Percentiles rank a stretch among this genome's conserved stretches.
Conservation (phyloP, 2,888 invertebrate genomes). For the Tenthredo mesomela region DNA sequence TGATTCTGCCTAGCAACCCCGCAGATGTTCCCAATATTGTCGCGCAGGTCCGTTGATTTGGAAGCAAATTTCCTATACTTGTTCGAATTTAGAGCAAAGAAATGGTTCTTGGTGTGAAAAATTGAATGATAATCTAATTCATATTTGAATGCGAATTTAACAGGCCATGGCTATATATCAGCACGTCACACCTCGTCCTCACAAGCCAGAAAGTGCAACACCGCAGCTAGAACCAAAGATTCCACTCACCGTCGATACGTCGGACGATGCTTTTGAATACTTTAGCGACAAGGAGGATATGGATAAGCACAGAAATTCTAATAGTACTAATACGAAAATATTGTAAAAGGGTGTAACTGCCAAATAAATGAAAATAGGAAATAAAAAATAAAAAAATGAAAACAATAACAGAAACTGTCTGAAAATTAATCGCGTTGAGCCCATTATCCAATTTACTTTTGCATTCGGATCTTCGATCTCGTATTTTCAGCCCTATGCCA, state of each 20-base stretch:
- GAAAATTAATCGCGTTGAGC: not conserved
- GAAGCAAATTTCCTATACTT: conserved; percentile 25
- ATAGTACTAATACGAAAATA: conserved; percentile 57
- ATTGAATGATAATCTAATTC: not conserved
- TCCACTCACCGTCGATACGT: conserved; percentile 58
- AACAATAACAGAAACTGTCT: not conserved
- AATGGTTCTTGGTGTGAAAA: not conserved
- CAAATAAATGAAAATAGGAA: conserved; percentile 26
- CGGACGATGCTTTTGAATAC: conserved; percentile 73
- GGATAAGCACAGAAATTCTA: conserved; percentile 63
- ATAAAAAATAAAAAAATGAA: not conserved
- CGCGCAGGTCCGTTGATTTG: conserved; percentile 83
- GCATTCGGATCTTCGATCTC: not conserved
- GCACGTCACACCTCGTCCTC: conserved; percentile 68
- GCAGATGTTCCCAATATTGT: conserved; percentile 90
- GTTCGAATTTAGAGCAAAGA: not conserved
- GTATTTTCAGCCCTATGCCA: not conserved
- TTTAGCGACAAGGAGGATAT: conserved; percentile 77
- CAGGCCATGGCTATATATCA: conserved; percentile 78
- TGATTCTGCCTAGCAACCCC: conserved; percentile 95
- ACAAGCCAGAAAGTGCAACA: conserved; percentile 27
- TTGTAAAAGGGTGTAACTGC: conserved; percentile 54
- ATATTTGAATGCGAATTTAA: conserved; percentile 48
- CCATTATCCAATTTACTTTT: not conserved
- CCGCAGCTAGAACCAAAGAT: conserved; percentile 50